phyloP scores from a whole-genome alignment of 35 echinoderm and acorn worm species.

The Chiridota heheva region DNA sequence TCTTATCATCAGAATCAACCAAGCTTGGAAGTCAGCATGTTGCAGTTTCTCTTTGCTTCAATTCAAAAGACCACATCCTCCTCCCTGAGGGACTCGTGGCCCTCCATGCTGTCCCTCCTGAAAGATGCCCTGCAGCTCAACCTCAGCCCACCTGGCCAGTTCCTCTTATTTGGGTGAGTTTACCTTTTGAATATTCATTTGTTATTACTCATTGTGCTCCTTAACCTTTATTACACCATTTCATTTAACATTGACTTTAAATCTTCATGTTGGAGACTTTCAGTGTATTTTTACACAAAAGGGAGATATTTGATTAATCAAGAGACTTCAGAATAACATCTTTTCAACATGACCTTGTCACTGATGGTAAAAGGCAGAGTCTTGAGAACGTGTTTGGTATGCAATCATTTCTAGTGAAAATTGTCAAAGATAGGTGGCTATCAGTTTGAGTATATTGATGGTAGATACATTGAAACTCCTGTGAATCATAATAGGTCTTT shows the following conservation, averaged over 20 bases:
- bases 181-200: neutral
- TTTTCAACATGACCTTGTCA: no score
- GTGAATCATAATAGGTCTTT: no score
- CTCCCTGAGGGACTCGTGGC: constrained; percentile 87
- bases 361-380: no score
- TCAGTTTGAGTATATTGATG: no score
- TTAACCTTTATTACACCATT: neutral
- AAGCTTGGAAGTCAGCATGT: constrained; percentile 84
- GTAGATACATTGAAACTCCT: no score
- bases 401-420: no score
- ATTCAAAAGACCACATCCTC: constrained; percentile 64
- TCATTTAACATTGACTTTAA: no score
- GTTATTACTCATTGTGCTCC: neutral
- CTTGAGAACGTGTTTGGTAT: no score
- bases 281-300: neutral
- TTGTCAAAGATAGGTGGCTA: no score
- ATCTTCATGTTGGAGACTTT: no score
- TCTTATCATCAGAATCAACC: constrained; percentile 79
- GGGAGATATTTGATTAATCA: neutral
- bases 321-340: no score
- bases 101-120: constrained; percentile 70
- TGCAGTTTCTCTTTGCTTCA: constrained; percentile 91
- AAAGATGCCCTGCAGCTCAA: constrained; percentile 83
- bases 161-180: constrained; percentile 89
- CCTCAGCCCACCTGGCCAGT: constrained; percentile 75